Percentiles rank a stretch among this genome's conserved stretches.
Evolutionary conservation across 2,888 invertebrate genomes (phyloP).

Genomic region (Oxytorus armatus): DNA sequence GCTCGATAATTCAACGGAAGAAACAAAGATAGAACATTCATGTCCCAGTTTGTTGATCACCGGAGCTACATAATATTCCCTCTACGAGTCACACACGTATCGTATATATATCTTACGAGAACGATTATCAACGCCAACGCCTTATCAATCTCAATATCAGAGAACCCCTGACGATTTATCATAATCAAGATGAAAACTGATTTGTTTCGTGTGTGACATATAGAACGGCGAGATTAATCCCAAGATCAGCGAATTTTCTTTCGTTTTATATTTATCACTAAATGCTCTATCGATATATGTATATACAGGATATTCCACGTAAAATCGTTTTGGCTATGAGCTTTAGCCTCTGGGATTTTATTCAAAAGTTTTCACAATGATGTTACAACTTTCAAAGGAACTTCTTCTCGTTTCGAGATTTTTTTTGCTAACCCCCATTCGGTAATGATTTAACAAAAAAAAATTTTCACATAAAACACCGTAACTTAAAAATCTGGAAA

Average conservation of each 20-base stretch:
- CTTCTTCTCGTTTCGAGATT: too few relatives aligned
- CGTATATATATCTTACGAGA: constrained; percentile 32
- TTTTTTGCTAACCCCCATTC: too few relatives aligned
- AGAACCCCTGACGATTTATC: constrained; percentile 33
- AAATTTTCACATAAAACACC: too few relatives aligned
- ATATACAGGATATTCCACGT: too few relatives aligned
- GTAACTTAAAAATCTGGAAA: too few relatives aligned
- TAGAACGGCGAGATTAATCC: too few relatives aligned
- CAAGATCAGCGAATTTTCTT: neutral
- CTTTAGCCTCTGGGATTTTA: too few relatives aligned
- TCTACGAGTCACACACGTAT: constrained; percentile 45
- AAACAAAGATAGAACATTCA: constrained; percentile 43
- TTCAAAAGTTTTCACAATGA: too few relatives aligned
- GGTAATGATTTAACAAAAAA: too few relatives aligned
- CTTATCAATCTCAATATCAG: constrained; percentile 50
- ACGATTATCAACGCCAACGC: constrained; percentile 52
- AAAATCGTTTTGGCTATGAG: too few relatives aligned
- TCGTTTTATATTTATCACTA: neutral
- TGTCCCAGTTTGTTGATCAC: constrained; percentile 63
- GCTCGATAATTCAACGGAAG: constrained; percentile 44
- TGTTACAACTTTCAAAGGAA: too few relatives aligned
- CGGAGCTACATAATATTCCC: constrained; percentile 51
- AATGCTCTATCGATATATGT: constrained; percentile 16
- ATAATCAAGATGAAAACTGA: constrained; percentile 10
- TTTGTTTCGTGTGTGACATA: neutral